Evolutionary conservation across 1,140 invertebrate genomes (phyloP), one percentile per base, ranked within the genome.

Genomic region (Subanguina moxae): DNA sequence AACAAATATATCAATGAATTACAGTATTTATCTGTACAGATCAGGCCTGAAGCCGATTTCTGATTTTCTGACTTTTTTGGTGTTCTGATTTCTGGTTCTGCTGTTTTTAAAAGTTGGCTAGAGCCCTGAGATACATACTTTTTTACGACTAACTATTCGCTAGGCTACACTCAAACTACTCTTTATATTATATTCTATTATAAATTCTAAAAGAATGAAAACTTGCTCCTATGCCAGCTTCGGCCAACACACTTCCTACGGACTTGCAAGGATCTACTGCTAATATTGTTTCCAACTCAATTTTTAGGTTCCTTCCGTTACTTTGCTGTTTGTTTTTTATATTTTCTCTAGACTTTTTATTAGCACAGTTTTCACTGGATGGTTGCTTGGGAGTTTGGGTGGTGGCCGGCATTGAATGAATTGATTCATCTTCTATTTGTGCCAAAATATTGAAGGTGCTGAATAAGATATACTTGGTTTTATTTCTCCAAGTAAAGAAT

Each of bases 201-300:
- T 5, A 38, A 38, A 38, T 38, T 38, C 32, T n/a, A n/a, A n/a
- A n/a, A n/a, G n/a, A n/a, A n/a, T n/a, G n/a, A n/a, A n/a, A 38
- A 38, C 32, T 3, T 38, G 62, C 28, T 17, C 68, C 68, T 13
- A 70, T 68, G 13, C 68, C 68, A 15, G 68, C 68, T 28, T 70
- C 68, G 23, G 59, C 64, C 23, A 70, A 56, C 17, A 70, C 68
- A 68, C 56, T 70, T 15, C 68, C 52, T 52, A 52, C 48, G 1
- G 48, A 25, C 23, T 52, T 52, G n/a, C n/a, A 52, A 19, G 48
- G 48, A 52, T 52, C 48, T 8, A 52, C 23, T 25, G 48, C 48
- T 8, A 52, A 25, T 1, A 52, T 52, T 3, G 48, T 52, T 25
- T 52, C 48, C 15, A 52, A 15, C 48, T 52, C n/a, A 8, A 52